Evolutionary conservation across 1,140 invertebrate genomes (phyloP), one percentile per base, ranked within the genome.

Genomic region (Laupala kohalensis): DNA sequence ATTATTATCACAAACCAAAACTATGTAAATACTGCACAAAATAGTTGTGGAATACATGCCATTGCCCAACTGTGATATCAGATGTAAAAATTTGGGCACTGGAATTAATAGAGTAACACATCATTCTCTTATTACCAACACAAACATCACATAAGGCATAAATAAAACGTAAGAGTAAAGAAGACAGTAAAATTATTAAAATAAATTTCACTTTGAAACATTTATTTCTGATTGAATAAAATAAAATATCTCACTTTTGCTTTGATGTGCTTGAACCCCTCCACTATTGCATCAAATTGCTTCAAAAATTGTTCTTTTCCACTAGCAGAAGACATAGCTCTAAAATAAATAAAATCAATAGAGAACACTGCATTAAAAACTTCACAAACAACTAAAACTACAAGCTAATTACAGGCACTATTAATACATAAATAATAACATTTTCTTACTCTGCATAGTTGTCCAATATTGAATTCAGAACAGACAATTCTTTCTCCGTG

Each of bases 391-490:
- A 9, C 30, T 6, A 53, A 13, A 53, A 13, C 37, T 53, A 9
- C 37, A 53, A 19, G 37, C 1, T 19, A 53, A 53, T 13, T 13
- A 53, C 4, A 53, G 37, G 9, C 9, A 4, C 9, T 53, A 53
- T 53, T n/a, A n/a, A 24, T 65, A 5, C 64, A 25, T 6, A 24
- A 19, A 65, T 1, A 23, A 65, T 25, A 65, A 65, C 4, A 65
- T 6, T 73, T 73, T 88, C 88, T 87, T 85, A 95, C 93, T 92
- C 87, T 74, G 90, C 88, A 83, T 95, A 97, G 79, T 91, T 95
- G 77, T 98, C 94, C 75, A 94, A 87, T 74, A 98, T 95, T 0
- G 95, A 98, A 83, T 98, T 97, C 6, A 98, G 81, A 63, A 99
- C 81, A 25, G 90, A 88, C 63, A 97, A 84, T 83, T 98, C 96